Conservation (phyloP, 2,888 invertebrate species). For the Apoda limacodes region DNA sequence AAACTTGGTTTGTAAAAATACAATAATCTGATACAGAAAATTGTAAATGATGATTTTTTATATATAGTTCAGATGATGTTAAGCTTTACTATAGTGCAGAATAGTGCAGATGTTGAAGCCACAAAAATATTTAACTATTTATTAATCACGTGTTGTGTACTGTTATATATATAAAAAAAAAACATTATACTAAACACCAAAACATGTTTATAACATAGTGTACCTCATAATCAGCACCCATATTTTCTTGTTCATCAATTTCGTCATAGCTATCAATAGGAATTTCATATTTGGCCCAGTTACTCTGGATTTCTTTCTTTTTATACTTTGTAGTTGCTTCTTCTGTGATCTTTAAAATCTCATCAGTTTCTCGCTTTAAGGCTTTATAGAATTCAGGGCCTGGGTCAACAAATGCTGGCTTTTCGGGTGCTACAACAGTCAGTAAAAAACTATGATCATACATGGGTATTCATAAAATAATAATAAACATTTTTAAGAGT, state of each 20-base stretch:
- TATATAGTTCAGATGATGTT: too few relatives aligned
- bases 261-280: conserved; percentile 58
- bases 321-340: conserved; percentile 53
- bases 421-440: conserved; percentile 34
- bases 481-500: too few relatives aligned
- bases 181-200: too few relatives aligned
- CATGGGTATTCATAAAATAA: too few relatives aligned
- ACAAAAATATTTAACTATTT: too few relatives aligned
- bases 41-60: too few relatives aligned
- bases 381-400: conserved; percentile 53
- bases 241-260: conserved; percentile 48
- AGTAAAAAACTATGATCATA: conserved; percentile 1
- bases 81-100: too few relatives aligned
- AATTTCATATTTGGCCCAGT: conserved; percentile 63
- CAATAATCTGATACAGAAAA: too few relatives aligned
- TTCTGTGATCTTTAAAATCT: conserved; percentile 57
- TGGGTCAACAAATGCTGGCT: conserved; percentile 39
- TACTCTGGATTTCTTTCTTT: conserved; percentile 61
- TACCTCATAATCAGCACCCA: conserved; percentile 65
- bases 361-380: conserved; percentile 55
- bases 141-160: too few relatives aligned
- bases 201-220: conserved; percentile 2
- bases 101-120: too few relatives aligned
- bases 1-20: too few relatives aligned
- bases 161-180: too few relatives aligned